Conservation (phyloP, 2,888 invertebrate species). For the Eupithecia subumbrata region DNA sequence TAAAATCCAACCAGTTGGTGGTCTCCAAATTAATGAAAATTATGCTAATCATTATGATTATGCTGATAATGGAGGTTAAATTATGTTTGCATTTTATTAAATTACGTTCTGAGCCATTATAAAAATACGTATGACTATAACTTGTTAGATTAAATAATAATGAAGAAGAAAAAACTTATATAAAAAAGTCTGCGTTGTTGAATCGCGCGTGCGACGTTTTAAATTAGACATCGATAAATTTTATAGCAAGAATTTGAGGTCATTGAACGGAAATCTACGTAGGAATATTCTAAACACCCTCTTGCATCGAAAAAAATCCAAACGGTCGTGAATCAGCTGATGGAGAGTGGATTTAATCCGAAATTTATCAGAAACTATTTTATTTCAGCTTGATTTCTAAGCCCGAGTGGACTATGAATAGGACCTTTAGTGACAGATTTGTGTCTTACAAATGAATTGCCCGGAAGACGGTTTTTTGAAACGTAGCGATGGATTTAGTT, state of each 20-base stretch:
- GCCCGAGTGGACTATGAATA: constrained; percentile 68
- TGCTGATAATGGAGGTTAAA: constrained; percentile 48
- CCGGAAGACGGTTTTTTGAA: constrained; percentile 62
- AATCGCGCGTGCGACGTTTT: constrained; percentile 57
- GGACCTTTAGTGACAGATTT: constrained; percentile 76
- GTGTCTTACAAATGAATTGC: constrained; percentile 72
- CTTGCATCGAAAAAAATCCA: constrained; percentile 65
- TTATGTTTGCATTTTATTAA: constrained; percentile 44
- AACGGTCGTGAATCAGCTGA: constrained; percentile 48
- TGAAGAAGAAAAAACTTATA: constrained; percentile 42
- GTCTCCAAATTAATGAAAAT: constrained; percentile 35
- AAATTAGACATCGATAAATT: constrained; percentile 64
- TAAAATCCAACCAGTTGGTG: constrained; percentile 24
- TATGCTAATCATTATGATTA: constrained; percentile 49
- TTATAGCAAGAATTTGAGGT: constrained; percentile 68
- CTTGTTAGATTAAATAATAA: constrained; percentile 40
- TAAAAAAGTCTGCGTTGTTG: constrained; percentile 40
- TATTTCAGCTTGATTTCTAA: constrained; percentile 74
- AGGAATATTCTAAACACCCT: constrained; percentile 63
- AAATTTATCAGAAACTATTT: constrained; percentile 75
- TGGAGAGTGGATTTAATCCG: constrained; percentile 68
- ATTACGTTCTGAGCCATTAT: constrained; percentile 45
- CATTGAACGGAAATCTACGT: constrained; percentile 58
- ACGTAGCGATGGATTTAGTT: constrained; percentile 60
- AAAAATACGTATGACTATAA: constrained; percentile 49